phyloP scores from a whole-genome alignment of 1,140 invertebrate genomes.

The Saccostrea echinata region DNA sequence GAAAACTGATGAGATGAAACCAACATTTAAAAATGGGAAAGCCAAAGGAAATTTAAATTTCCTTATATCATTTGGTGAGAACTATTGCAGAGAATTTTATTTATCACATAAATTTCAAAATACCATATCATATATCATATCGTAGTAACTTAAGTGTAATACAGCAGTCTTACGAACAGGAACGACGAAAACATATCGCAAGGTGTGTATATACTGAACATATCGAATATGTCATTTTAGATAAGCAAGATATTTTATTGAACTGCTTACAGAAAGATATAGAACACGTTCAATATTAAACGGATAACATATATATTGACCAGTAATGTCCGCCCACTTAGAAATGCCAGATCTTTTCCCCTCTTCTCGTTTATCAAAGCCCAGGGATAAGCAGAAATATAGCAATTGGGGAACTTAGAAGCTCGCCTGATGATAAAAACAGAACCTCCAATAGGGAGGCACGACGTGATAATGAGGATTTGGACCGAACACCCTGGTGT shows the following conservation, averaged over 20 bases:
- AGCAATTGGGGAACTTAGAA: background rate
- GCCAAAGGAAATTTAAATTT: no score
- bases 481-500: no score
- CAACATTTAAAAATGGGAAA: no score
- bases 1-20: no score
- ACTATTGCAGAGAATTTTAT: no score
- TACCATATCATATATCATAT: no score
- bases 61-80: no score
- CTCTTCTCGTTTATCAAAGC: background rate
- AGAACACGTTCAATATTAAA: background rate
- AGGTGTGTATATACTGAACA: background rate
- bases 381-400: background rate
- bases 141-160: no score
- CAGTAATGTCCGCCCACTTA: background rate
- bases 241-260: background rate
- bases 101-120: no score
- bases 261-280: background rate
- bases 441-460: background rate
- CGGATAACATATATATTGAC: background rate
- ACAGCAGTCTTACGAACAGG: no score
- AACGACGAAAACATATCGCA: no score
- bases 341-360: background rate
- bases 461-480: background rate
- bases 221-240: background rate
- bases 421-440: constrained; percentile 14